Evolutionary conservation across 2,888 invertebrate genomes (phyloP).

Genomic region (Agonopterix alstromeriana): DNA sequence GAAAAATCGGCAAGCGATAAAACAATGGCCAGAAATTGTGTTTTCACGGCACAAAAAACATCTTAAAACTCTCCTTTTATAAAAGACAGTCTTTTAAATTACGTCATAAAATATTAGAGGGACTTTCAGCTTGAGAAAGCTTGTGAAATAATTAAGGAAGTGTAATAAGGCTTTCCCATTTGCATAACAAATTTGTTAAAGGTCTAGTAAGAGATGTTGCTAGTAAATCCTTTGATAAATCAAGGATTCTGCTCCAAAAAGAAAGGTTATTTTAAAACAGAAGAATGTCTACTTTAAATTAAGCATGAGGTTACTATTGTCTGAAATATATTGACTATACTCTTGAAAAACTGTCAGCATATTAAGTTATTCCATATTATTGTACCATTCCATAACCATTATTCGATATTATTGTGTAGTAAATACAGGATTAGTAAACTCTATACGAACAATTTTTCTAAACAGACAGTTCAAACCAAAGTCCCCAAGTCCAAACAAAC

Average conservation of each 20-base stretch:
- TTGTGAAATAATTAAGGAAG: slow-evolving; percentile 64
- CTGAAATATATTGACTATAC: too few species aligned
- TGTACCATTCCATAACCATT: too few species aligned
- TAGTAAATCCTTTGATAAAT: slow-evolving; percentile 53
- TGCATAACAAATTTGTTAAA: slow-evolving; percentile 59
- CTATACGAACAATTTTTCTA: too few species aligned
- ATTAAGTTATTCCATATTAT: too few species aligned
- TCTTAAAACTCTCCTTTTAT: slow-evolving; percentile 39
- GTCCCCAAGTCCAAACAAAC: too few species aligned
- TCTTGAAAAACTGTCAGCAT: too few species aligned
- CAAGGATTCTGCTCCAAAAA: slow-evolving; percentile 5
- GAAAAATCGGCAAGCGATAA: slow-evolving; percentile 7
- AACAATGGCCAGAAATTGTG: slow-evolving; percentile 20
- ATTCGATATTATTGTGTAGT: too few species aligned
- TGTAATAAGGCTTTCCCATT: slow-evolving; percentile 63
- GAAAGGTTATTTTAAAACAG: too few species aligned
- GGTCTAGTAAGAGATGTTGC: slow-evolving; percentile 40
- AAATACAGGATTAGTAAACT: too few species aligned
- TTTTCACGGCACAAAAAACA: slow-evolving; percentile 28
- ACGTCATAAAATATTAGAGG: slow-evolving; percentile 58
- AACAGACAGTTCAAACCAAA: too few species aligned
- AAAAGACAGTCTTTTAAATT: slow-evolving; percentile 50
- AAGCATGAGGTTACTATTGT: too few species aligned
- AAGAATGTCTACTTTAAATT: too few species aligned
- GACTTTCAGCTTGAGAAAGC: slow-evolving; percentile 48